These are phyloP conservation scores for Apotomis capreana DNA, from an alignment of 2,888 invertebrate genomes.

Conservation along the genomic window DNA sequence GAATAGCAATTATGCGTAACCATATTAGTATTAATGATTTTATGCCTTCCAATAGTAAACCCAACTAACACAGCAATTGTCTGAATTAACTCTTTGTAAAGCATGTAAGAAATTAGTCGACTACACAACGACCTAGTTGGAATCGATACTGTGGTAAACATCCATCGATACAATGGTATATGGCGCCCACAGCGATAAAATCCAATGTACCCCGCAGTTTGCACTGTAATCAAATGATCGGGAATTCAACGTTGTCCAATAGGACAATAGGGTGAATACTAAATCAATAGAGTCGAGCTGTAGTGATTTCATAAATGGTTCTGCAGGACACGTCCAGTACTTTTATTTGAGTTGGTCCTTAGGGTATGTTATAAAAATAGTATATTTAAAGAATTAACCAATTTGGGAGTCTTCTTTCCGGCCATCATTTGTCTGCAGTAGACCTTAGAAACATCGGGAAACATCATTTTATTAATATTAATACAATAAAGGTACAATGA, in stretches of 20 bases:
- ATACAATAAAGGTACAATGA: too few relatives aligned
- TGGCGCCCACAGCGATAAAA: constrained; percentile 46
- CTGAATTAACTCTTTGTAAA: too few relatives aligned
- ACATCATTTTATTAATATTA: too few relatives aligned
- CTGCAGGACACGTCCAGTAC: not conserved
- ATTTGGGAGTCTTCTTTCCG: too few relatives aligned
- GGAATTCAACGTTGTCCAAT: constrained; percentile 48
- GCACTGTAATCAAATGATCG: constrained; percentile 49
- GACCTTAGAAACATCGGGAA: too few relatives aligned
- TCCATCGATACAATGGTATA: constrained; percentile 35
- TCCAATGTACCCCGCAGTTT: constrained; percentile 42
- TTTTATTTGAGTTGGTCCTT: not conserved
- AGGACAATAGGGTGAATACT: constrained; percentile 46
- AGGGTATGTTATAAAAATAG: not conserved
- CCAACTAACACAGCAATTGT: too few relatives aligned
- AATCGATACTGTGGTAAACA: constrained; percentile 35
- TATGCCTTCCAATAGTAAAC: too few relatives aligned
- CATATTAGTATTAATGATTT: too few relatives aligned
- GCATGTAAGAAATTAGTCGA: not conserved
- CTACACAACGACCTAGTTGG: constrained; percentile 14
- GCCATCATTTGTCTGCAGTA: too few relatives aligned
- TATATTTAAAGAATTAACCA: too few relatives aligned
- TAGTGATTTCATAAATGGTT: constrained; percentile 30
- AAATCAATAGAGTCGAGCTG: constrained; percentile 33
- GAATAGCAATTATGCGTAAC: too few relatives aligned